Evolutionary conservation across 2,888 invertebrate species (phyloP), one percentile per base, ranked within the genome.

Genomic region (Mythimna impura): DNA sequence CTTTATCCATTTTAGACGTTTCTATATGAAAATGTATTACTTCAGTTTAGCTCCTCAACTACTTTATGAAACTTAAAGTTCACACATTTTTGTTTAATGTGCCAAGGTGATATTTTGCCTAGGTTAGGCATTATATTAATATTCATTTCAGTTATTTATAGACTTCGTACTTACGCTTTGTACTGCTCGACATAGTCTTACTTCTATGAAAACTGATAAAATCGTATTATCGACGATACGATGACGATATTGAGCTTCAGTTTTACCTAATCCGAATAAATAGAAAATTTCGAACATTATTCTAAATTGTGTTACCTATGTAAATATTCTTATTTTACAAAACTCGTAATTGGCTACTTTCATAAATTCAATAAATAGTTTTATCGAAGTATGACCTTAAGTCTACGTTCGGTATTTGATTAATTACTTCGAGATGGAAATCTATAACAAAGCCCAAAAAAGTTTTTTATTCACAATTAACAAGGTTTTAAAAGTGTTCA

Each of bases 1-100:
- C 40, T 62, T 71, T 66, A 69, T 66, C 17, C 14, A 47, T 62
- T 68, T 66, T 60, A 71, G 70, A 68, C 30, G 17, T 52, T 70
- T 58, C 17, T 20, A 30, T 79, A 66, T 63, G 62, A 40, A 66
- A 81, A 71, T 60, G 30, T 69, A 64, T 47, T 50, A 20, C 47
- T 64, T 25, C 25, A 36, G 30, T 2, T 47, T 22, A 58, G n/a
- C 22, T 30, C 30, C 14, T n/a, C 10, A 22, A 57, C 50, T 34
- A n/a, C 20, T 68, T 65, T 62, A 9, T 55, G 17, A 12, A 50
- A 68, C 47, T 57, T 36, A 57, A 60, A 61, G 25, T 57, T 60
- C 25, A 66, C 52, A 68, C 47, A 68, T 50, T 30, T 54, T 57
- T 25, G 20, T 61, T 14, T 36, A 30, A 36, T 55, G 57, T 65